Evolutionary conservation across 2,888 invertebrate species (phyloP), one percentile per base, ranked within the genome.

Genomic region (Camptogramma bilineatum): DNA sequence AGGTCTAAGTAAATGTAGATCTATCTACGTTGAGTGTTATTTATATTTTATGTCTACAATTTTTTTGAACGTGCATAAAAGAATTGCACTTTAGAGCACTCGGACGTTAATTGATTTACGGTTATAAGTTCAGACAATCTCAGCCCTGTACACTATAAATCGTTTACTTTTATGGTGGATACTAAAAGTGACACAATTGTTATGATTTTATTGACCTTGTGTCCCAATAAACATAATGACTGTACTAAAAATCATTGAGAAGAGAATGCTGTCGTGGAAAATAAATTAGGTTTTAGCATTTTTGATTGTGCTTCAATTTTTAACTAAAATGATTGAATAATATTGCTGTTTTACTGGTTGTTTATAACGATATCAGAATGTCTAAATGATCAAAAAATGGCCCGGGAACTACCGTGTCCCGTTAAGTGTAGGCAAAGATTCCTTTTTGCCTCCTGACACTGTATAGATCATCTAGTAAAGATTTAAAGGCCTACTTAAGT

Each of bases 161-260:
- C 61, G 67, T 64, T 68, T 64, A 68, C 51, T 62, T 68, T 68
- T 68, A 68, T 62, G 42, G 54, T 58, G 60, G 57, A 34, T 52
- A 57, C 42, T 55, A 55, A 67, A 57, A 58, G 52, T 48, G 66
- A 67, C 67, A 61, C 54, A 61, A 55, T 68, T 58, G 61, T 51
- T 48, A 62, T 67, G 50, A 52, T 51, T 47, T 48, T 61, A 58
- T 51, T 64, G 64, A 63, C 64, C 61, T 61, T 58, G 51, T 34
- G 65, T 58, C 19, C 57, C 61, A 47, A 62, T 62, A 58, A 62
- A 62, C 13, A 52, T 61, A 54, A 65, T 65, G 46, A 52, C 24
- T 48, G 50, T 39, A 57, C 53, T 60, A 54, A 62, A 57, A 13
- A 51, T 48, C 59, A 64, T 55, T 64, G 39, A 34, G 16, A 28